phyloP scores from a whole-genome alignment of 2,888 invertebrate species.

The Beris morrisii region DNA sequence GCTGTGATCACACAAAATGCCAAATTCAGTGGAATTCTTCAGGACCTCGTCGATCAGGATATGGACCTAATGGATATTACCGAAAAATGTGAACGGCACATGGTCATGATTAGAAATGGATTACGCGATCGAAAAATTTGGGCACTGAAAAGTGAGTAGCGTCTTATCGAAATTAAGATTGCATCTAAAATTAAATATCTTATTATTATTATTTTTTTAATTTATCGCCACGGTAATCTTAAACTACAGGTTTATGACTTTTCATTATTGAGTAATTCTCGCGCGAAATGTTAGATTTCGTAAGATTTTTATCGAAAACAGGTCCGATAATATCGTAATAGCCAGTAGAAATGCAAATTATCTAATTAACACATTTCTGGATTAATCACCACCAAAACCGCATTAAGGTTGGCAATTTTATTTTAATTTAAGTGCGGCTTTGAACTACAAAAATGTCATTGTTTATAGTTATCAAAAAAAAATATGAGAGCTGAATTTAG shows the following conservation, averaged over 20 bases:
- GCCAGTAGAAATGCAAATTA: too few relatives aligned
- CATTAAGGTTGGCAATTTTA: too few relatives aligned
- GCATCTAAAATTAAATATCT: not conserved
- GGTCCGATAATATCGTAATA: too few relatives aligned
- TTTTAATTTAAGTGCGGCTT: too few relatives aligned
- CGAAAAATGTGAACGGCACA: conserved; percentile 26
- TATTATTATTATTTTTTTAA: not conserved
- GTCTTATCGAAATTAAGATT: not conserved
- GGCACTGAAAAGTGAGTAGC: conserved; percentile 34
- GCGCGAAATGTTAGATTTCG: conserved; percentile 26
- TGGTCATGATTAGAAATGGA: conserved; percentile 32
- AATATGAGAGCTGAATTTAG: too few relatives aligned
- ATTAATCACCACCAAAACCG: too few relatives aligned
- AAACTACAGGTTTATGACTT: conserved; percentile 10
- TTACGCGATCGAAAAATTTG: conserved; percentile 34
- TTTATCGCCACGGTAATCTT: not conserved
- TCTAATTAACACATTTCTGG: too few relatives aligned
- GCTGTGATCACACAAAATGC: conserved; percentile 7
- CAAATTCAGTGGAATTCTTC: conserved; percentile 34
- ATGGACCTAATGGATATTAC: conserved; percentile 24
- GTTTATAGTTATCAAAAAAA: too few relatives aligned
- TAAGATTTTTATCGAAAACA: not conserved
- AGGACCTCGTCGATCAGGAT: conserved; percentile 33
- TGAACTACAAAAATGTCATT: too few relatives aligned
- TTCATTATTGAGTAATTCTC: conserved; percentile 16